phyloP scores from a whole-genome alignment of 2,888 invertebrate species.

The Lasioglossum vierecki region DNA sequence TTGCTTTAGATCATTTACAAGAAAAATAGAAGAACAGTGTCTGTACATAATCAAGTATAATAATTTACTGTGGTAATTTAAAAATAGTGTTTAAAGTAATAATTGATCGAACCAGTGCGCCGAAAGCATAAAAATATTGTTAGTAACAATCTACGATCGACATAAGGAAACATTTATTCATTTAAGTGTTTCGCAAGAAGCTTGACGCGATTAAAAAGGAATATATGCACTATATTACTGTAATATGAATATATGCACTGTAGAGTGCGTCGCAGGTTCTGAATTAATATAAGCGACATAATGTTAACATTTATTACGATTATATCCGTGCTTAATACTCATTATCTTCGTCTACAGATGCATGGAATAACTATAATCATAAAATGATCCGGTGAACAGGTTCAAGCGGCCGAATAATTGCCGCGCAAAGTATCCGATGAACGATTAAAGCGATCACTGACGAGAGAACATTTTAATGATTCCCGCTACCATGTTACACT shows the following conservation, averaged over 20 bases:
- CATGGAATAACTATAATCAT: background rate
- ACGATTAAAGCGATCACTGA: conserved; percentile 25
- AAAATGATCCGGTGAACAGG: background rate
- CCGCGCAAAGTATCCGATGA: conserved; percentile 16
- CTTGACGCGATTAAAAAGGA: background rate
- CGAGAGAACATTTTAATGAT: conserved; percentile 11
- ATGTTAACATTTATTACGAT: background rate
- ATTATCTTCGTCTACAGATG: background rate
- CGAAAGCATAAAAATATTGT: too few relatives aligned
- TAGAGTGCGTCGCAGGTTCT: background rate
- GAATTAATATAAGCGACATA: background rate
- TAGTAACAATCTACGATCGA: too few relatives aligned
- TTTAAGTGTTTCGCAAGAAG: background rate
- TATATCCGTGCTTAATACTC: background rate
- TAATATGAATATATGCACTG: background rate
- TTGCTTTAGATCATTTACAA: too few relatives aligned
- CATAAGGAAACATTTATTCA: background rate
- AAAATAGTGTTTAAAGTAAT: too few relatives aligned
- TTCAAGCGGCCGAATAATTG: background rate
- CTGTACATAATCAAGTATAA: too few relatives aligned
- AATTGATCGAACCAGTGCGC: too few relatives aligned
- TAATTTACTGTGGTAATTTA: too few relatives aligned
- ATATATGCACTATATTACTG: background rate
- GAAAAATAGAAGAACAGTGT: too few relatives aligned
- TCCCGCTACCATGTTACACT: background rate